Percentiles rank a stretch among this genome's conserved stretches.
phyloP scores from a whole-genome alignment of 2,888 invertebrate species.

The Ophion obscuratus region DNA sequence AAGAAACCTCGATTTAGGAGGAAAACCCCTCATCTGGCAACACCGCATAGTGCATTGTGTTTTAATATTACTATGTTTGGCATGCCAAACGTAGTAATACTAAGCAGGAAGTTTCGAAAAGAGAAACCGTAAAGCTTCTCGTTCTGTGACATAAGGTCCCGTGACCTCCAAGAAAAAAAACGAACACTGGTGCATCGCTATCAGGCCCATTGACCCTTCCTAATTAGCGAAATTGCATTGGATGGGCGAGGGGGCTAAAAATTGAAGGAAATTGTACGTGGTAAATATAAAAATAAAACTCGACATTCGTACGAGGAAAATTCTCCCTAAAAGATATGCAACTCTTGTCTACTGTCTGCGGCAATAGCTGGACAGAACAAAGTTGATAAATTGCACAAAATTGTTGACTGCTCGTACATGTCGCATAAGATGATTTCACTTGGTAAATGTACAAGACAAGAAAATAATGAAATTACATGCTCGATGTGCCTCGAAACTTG shows the following conservation, averaged over 20 bases:
- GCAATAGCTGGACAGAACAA: neutral
- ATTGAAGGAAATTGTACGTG: neutral
- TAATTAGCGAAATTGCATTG: neutral
- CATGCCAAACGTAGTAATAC: no score
- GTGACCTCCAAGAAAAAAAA: no score
- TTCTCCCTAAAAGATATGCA: neutral
- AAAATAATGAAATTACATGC: conserved; percentile 18
- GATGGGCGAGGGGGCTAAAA: neutral
- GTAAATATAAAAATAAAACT: neutral
- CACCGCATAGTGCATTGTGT: no score
- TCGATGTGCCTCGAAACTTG: neutral
- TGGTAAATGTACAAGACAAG: neutral
- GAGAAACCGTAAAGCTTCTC: no score
- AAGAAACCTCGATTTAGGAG: no score
- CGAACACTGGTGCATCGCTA: no score
- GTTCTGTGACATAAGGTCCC: no score
- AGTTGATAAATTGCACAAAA: conserved; percentile 13
- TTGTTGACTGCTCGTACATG: neutral
- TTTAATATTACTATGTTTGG: no score
- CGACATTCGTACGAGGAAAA: neutral
- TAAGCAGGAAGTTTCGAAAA: no score
- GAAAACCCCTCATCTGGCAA: no score
- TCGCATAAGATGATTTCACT: neutral
- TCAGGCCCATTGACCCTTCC: no score
- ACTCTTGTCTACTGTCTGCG: neutral